These are phyloP conservation scores for Philopedon plagiatum DNA, from an alignment of 2,888 invertebrate genomes.

Conservation along the genomic window DNA sequence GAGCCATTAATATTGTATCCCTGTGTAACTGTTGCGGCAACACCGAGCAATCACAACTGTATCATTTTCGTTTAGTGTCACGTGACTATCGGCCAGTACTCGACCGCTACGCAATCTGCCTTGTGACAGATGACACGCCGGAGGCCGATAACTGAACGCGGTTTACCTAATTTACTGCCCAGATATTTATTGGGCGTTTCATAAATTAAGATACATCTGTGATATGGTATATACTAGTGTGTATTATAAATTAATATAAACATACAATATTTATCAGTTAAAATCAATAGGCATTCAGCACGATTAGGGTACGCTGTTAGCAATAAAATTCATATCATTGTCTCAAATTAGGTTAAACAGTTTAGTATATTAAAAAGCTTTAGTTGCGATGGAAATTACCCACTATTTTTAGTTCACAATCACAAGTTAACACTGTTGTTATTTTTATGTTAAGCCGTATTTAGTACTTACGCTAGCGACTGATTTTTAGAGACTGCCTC, in stretches of 20 bases:
- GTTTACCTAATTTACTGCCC: slow-evolving; percentile 31
- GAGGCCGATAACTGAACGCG: slow-evolving; percentile 36
- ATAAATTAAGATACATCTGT: slow-evolving; percentile 25
- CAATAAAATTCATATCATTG: no score
- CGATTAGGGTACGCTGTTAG: no score
- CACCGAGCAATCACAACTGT: slow-evolving; percentile 12
- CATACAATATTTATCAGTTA: no score
- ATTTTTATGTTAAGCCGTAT: no score
- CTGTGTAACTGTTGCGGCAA: not conserved
- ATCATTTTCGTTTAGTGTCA: slow-evolving; percentile 23
- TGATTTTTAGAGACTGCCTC: no score
- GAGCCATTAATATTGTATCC: not conserved
- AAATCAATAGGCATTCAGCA: no score
- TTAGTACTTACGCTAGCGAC: no score
- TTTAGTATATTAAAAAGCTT: no score
- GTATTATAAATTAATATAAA: not conserved
- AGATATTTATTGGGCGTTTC: slow-evolving; percentile 28
- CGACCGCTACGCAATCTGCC: slow-evolving; percentile 28
- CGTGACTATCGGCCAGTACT: slow-evolving; percentile 28
- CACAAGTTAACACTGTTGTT: no score
- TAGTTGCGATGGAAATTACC: no score
- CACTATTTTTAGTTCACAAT: no score
- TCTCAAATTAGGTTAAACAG: no score
- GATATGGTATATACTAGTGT: slow-evolving; percentile 6
- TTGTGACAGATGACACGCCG: slow-evolving; percentile 36